phyloP scores from a whole-genome alignment of 2,113 vertebrate genomes.

The Campylomormyrus numenius region DNA sequence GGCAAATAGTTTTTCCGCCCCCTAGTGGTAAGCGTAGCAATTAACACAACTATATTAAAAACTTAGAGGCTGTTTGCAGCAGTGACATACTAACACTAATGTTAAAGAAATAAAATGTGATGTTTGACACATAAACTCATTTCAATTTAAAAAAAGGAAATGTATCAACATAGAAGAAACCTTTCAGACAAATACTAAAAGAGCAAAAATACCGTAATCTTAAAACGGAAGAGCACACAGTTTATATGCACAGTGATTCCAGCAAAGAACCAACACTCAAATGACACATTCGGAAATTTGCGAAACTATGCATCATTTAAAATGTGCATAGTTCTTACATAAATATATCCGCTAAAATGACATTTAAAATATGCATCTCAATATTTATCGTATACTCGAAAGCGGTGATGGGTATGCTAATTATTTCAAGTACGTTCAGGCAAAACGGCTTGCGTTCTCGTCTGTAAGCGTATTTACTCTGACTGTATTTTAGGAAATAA shows the following conservation, averaged over 20 bases:
- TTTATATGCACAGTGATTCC: neutral
- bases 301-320: neutral
- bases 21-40: constrained; percentile 1
- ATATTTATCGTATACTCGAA: neutral
- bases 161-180: constrained; percentile 35
- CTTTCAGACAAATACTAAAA: constrained; percentile 62
- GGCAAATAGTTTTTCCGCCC: neutral
- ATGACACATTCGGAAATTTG: neutral
- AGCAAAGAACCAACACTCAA: neutral
- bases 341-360: neutral
- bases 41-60: neutral
- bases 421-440: neutral
- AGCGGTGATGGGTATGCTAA: constrained; percentile 27
- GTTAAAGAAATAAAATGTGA: neutral
- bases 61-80: neutral
- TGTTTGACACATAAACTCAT: neutral
- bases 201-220: constrained; percentile 34
- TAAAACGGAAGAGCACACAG: neutral
- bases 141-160: neutral
- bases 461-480: neutral
- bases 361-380: neutral
- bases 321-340: neutral
- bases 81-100: neutral
- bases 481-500: neutral
- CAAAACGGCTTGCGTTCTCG: neutral